Evolutionary conservation across 2,888 invertebrate species (phyloP).

Genomic region (Eugnorisma glareosa): DNA sequence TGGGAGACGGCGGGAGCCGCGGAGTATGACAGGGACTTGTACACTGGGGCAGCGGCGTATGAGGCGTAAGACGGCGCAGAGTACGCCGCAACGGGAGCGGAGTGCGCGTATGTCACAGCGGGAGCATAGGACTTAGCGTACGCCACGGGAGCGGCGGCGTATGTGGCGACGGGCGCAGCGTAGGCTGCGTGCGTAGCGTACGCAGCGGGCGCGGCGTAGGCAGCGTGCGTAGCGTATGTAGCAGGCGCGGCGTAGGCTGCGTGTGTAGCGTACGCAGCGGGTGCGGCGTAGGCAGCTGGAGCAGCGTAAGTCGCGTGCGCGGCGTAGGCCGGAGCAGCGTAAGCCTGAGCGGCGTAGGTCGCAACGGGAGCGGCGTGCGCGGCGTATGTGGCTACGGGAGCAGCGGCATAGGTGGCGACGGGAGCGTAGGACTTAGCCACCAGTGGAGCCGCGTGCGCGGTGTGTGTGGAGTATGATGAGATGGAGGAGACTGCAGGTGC

Average conservation of each 20-base stretch:
- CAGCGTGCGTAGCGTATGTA: constrained; percentile 74
- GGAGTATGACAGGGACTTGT: constrained; percentile 87
- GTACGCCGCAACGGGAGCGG: constrained; percentile 65
- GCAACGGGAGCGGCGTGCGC: constrained; percentile 71
- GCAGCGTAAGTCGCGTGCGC: constrained; percentile 77
- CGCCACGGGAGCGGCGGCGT: constrained; percentile 86
- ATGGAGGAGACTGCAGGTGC: constrained; percentile 81
- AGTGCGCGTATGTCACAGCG: constrained; percentile 63
- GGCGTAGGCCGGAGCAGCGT: constrained; percentile 71
- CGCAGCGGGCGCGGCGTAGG: constrained; percentile 83
- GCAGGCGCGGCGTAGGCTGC: constrained; percentile 76
- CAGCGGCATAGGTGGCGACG: constrained; percentile 68
- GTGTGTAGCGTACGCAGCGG: constrained; percentile 73
- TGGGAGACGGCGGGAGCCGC: constrained; percentile 92
- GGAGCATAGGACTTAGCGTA: constrained; percentile 74
- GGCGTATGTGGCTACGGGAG: constrained; percentile 72
- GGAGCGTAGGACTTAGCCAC: constrained; percentile 85
- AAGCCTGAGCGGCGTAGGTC: constrained; percentile 64
- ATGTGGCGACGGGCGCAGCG: constrained; percentile 85
- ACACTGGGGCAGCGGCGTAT: constrained; percentile 75
- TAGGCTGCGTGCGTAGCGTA: constrained; percentile 72
- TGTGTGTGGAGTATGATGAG: constrained; percentile 77
- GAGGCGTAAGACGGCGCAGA: constrained; percentile 61
- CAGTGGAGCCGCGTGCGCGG: constrained; percentile 66
- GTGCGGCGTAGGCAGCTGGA: constrained; percentile 71